Evolutionary conservation across 2,888 invertebrate genomes (phyloP).

Genomic region (Lasioglossum oenotherae): DNA sequence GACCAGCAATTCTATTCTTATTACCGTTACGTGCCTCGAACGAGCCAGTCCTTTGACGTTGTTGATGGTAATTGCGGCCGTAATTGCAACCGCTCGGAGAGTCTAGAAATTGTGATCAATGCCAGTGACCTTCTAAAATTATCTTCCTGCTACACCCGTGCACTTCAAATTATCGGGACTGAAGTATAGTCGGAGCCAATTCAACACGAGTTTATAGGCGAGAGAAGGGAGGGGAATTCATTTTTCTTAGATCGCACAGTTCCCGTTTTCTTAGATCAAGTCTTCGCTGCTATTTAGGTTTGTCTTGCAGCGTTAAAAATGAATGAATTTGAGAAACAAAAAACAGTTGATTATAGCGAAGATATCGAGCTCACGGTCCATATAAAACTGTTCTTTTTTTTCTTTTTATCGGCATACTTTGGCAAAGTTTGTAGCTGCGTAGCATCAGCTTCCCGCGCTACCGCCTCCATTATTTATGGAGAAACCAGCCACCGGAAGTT

Average conservation of each 20-base stretch:
- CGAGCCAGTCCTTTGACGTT: slow-evolving; percentile 49
- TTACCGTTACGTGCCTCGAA: background rate
- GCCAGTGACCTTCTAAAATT: background rate
- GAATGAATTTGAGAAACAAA: no score
- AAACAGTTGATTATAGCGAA: background rate
- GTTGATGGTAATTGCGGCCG: slow-evolving; percentile 51
- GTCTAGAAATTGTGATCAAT: slow-evolving; percentile 8
- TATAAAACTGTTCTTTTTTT: background rate
- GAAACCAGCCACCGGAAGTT: slow-evolving; percentile 40
- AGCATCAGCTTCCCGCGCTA: slow-evolving; percentile 39
- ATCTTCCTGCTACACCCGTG: background rate
- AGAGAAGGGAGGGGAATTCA: no score
- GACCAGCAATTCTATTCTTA: background rate
- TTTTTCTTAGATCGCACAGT: no score
- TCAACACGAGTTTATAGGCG: no score
- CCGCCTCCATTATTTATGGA: slow-evolving; percentile 63
- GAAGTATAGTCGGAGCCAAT: slow-evolving; percentile 27
- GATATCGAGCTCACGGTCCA: background rate
- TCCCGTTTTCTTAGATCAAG: background rate
- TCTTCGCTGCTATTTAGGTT: background rate
- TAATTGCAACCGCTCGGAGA: slow-evolving; percentile 41
- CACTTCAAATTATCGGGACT: background rate
- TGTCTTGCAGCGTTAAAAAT: background rate
- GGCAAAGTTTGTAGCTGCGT: slow-evolving; percentile 56
- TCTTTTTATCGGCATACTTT: background rate